Evolutionary conservation across 2,797 vertebrate genomes (phyloP).

Genomic region (Anguilla obscura): DNA sequence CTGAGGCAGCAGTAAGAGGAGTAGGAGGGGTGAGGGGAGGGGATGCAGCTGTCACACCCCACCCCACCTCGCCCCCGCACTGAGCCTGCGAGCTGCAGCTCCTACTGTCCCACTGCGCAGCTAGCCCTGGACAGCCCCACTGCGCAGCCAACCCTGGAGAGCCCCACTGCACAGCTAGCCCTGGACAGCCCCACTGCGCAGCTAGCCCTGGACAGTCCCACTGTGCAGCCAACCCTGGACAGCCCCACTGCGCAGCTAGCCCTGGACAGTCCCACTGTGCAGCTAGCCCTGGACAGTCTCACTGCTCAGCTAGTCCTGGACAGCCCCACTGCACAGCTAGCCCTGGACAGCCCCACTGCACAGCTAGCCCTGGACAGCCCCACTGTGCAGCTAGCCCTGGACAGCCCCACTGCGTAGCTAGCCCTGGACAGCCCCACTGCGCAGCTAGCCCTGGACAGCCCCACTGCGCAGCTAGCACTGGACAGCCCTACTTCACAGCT

Average conservation of each 20-base stretch:
- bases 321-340: neutral
- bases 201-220: neutral
- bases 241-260: neutral
- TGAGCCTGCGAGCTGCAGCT: neutral
- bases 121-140: no score
- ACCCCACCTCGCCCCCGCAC: neutral
- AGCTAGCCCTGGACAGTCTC: neutral
- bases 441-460: neutral
- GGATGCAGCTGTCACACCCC: neutral
- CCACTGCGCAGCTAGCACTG: neutral
- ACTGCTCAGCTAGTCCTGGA: neutral
- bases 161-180: neutral
- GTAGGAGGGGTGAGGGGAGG: neutral
- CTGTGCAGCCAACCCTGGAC: neutral
- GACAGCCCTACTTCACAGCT: neutral
- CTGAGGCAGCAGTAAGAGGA: constrained; percentile 32
- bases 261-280: neutral
- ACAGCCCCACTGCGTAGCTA: neutral
- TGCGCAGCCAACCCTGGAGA: neutral
- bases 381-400: neutral
- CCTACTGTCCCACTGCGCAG: neutral
- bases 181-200: neutral
- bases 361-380: neutral
- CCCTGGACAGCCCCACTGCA: neutral
- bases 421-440: neutral